Percentiles rank a stretch among this genome's conserved stretches.
Evolutionary conservation across 2,113 vertebrate species (phyloP).

Genomic region (Leptosomus discolor): DNA sequence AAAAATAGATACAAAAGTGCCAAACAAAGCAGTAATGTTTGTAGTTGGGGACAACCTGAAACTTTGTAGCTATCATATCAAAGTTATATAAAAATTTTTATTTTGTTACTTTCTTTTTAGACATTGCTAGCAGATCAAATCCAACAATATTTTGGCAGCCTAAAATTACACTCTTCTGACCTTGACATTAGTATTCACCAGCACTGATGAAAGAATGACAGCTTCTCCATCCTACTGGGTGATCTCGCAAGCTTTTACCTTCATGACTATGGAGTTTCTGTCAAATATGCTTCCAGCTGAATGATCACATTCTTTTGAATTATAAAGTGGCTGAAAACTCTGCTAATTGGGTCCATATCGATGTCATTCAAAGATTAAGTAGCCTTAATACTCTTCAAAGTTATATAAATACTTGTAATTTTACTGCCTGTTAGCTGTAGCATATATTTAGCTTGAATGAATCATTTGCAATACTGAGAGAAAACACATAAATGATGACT

Average conservation of each 20-base stretch:
- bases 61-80: background rate
- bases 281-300: slow-evolving; percentile 78
- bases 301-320: slow-evolving; percentile 76
- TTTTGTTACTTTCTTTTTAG: slow-evolving; percentile 62
- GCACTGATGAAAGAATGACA: slow-evolving; percentile 75
- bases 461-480: background rate
- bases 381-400: slow-evolving; percentile 47
- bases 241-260: slow-evolving; percentile 77
- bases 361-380: slow-evolving; percentile 74
- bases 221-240: slow-evolving; percentile 76
- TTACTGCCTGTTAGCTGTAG: background rate
- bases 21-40: background rate
- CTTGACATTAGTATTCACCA: slow-evolving; percentile 82
- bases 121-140: slow-evolving; percentile 64
- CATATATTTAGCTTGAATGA: background rate
- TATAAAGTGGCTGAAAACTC: slow-evolving; percentile 76
- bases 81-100: slow-evolving; percentile 53
- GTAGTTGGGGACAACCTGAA: background rate
- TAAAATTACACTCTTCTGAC: slow-evolving; percentile 78
- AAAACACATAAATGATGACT: background rate
- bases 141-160: slow-evolving; percentile 77
- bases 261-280: slow-evolving; percentile 81
- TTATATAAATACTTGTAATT: slow-evolving; percentile 51
- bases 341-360: slow-evolving; percentile 74
- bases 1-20: background rate